Conservation (phyloP, 30 jellyfish, hydroid and myxozoan species). For the Sanderia malayensis region DNA sequence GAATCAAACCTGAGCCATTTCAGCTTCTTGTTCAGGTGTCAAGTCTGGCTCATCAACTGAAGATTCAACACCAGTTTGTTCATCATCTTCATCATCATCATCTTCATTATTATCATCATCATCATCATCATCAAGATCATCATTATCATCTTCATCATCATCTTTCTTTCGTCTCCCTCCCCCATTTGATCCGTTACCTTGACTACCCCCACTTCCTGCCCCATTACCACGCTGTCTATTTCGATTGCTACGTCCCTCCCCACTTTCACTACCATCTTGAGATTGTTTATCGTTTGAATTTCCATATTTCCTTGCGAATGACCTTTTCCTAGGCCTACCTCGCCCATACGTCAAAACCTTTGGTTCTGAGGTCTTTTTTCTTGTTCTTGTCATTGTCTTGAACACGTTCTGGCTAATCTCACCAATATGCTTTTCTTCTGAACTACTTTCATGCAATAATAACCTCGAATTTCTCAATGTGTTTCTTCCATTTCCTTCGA, state of each 20-base stretch:
- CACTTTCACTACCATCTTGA: slow-evolving; percentile 60
- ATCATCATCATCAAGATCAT: slow-evolving; percentile 50
- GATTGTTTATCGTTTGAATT: slow-evolving; percentile 55
- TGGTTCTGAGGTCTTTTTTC: slow-evolving; percentile 38
- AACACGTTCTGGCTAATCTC: too few relatives aligned
- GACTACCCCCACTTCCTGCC: slow-evolving; percentile 56
- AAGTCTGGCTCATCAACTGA: slow-evolving; percentile 43
- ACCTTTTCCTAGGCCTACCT: slow-evolving; percentile 63
- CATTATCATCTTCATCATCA: slow-evolving; percentile 50
- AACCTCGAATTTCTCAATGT: not conserved
- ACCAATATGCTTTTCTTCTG: too few relatives aligned
- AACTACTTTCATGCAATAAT: too few relatives aligned
- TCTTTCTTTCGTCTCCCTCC: slow-evolving; percentile 51
- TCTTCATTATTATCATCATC: slow-evolving; percentile 54
- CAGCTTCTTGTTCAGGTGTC: slow-evolving; percentile 73
- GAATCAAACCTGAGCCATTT: slow-evolving; percentile 77
- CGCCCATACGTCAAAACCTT: slow-evolving; percentile 51
- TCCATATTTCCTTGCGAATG: slow-evolving; percentile 40
- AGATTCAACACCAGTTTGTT: slow-evolving; percentile 62
- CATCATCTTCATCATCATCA: slow-evolving; percentile 65
- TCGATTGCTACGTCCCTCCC: slow-evolving; percentile 57
- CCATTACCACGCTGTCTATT: slow-evolving; percentile 58
- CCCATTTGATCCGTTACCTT: slow-evolving; percentile 51
- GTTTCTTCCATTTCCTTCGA: not conserved
- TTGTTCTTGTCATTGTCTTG: slow-evolving; percentile 47